A percentile compares a stretch with the other conserved stretches of the same genome.
Conservation (phyloP, 2,888 invertebrate genomes). For the Tipula vernalis region DNA sequence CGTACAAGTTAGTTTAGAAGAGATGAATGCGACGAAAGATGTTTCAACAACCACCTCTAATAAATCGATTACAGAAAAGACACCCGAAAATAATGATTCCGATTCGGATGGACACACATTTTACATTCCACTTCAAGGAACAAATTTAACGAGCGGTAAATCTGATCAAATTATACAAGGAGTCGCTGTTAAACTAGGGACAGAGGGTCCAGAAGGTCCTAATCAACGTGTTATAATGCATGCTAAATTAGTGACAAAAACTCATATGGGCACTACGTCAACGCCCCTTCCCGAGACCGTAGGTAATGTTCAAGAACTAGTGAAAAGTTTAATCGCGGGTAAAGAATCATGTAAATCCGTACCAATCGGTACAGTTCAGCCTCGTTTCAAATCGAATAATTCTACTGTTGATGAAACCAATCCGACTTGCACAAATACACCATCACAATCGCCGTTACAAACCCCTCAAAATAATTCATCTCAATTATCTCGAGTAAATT, state of each 20-base stretch:
- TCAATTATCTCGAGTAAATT: constrained; percentile 30
- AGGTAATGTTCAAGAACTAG: constrained; percentile 31
- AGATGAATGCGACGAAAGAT: constrained; percentile 21
- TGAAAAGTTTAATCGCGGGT: constrained; percentile 26
- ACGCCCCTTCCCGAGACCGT: constrained; percentile 32
- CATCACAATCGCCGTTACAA: background rate
- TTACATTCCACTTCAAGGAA: constrained; percentile 48
- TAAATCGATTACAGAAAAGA: constrained; percentile 10
- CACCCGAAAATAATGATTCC: constrained; percentile 33
- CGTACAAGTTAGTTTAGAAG: constrained; percentile 42
- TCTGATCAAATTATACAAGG: constrained; percentile 42
- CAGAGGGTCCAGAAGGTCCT: constrained; percentile 47
- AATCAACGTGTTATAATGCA: constrained; percentile 49
- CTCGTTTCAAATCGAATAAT: constrained; percentile 31
- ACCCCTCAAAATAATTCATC: background rate
- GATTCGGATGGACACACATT: constrained; percentile 46
- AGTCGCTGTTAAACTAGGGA: constrained; percentile 50
- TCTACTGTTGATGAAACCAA: constrained; percentile 16
- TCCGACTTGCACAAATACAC: constrained; percentile 13
- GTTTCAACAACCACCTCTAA: constrained; percentile 17
- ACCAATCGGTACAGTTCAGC: constrained; percentile 44
- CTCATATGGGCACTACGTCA: constrained; percentile 36
- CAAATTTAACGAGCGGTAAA: constrained; percentile 26
- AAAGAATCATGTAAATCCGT: constrained; percentile 23
- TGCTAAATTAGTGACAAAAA: constrained; percentile 50